Evolutionary conservation across 2,888 invertebrate species (phyloP), one percentile per base, ranked within the genome.

Genomic region (Torymus aiolomorphi): DNA sequence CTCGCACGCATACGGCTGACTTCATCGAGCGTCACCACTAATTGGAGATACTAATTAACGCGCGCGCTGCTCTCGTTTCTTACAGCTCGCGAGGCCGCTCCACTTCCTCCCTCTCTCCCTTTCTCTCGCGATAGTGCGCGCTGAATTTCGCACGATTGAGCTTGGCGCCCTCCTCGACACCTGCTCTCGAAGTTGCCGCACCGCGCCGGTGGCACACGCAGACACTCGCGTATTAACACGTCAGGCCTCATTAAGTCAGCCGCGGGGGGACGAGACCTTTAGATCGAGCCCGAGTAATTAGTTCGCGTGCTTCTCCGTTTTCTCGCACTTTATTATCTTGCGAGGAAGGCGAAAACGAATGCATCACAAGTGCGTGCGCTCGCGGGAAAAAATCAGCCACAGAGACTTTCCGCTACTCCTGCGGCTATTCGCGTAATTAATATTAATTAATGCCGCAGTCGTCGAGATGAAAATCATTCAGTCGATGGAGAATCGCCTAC

Each of bases 1-100:
- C 31, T 31, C 31, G 31, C 31, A 31, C 31, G 31, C 31, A 31
- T 8, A 31, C 13, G 20, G 5, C 18, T 51, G 69, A 12, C 61
- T 76, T 49, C 70, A 80, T 76, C 66, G 66, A 65, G 76, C 66
- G 57, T 24, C 16, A 24, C 20, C 72, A 56, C 80, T 80, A 80
- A 80, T 80, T 76, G 80, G 67, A 73, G 80, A 80, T 76, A 80
- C 80, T 72, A 80, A 76, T 80, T 80, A 80, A 72, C 72, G 57
- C 71, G 65, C 57, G 14, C 14, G 56, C 24, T 14, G 14, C n/a
- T 31, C 31, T 31, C 24, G 4, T 31, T 31, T 31, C 31, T 31
- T 16, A 24, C n/a, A 52, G 52, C 72, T 49, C 16, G 49, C 57
- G 14, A 1, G 1, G 51, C 24, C 13, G 5, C 65, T 65, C 56